Percentiles rank a stretch among this genome's conserved stretches.
Evolutionary conservation across 2,113 vertebrate species (phyloP).

Genomic region (Nipponia nippon): DNA sequence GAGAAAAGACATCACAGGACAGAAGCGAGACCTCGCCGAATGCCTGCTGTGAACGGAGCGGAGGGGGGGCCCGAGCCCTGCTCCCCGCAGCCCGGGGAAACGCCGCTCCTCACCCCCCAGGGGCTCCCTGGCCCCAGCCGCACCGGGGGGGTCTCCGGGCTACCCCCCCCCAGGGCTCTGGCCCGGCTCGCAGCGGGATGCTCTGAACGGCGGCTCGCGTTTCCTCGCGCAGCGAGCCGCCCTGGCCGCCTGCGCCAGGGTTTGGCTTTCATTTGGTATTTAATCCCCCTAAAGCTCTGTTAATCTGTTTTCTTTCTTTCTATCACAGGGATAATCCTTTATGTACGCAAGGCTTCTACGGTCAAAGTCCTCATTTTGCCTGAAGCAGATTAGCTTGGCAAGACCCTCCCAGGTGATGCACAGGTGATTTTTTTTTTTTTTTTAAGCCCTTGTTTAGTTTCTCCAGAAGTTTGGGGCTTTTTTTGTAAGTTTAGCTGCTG

Average conservation of each 20-base stretch:
- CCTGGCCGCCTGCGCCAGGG: not conserved
- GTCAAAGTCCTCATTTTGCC: not conserved
- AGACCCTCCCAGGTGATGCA: not conserved
- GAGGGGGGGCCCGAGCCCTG: not conserved
- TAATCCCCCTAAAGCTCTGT: not conserved
- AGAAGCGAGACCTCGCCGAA: accelerated
- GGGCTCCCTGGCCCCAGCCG: not conserved
- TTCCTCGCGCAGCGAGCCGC: not conserved
- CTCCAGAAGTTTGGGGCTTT: not conserved
- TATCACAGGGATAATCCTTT: not conserved
- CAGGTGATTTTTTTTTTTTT: not conserved
- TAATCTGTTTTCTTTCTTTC: not conserved
- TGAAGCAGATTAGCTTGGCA: not conserved
- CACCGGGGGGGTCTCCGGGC: accelerated
- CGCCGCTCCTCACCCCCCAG: too few relatives aligned
- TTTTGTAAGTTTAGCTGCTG: not conserved
- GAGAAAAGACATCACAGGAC: not conserved
- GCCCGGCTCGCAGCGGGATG: not conserved
- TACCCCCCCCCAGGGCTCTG: not conserved
- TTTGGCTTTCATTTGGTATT: not conserved
- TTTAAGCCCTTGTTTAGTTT: not conserved
- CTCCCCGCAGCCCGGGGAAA: not conserved
- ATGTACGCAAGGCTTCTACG: not conserved
- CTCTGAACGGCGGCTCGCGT: not conserved
- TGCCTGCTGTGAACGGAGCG: not conserved